phyloP scores from a whole-genome alignment of 2,888 invertebrate genomes.

The Hedya salicella region DNA sequence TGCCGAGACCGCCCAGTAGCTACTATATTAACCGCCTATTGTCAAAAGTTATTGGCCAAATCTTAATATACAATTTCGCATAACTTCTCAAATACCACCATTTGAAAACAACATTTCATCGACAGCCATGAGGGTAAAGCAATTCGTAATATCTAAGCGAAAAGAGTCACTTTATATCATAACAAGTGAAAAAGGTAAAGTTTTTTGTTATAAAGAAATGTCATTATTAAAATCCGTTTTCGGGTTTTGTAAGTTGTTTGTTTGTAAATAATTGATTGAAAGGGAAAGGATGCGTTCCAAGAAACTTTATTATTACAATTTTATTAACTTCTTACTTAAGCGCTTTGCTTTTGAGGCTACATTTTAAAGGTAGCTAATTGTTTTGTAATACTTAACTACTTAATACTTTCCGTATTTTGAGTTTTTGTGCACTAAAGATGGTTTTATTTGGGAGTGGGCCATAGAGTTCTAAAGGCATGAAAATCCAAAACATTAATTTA shows the following conservation, averaged over 20 bases:
- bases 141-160: neutral
- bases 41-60: constrained; percentile 72
- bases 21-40: constrained; percentile 63
- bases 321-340: constrained; percentile 24
- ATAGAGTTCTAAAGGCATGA: too few relatives aligned
- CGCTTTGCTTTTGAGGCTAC: neutral
- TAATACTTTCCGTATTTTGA: neutral
- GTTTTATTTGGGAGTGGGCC: too few relatives aligned
- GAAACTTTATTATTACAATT: constrained; percentile 40
- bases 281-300: constrained; percentile 45
- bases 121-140: neutral
- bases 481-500: too few relatives aligned
- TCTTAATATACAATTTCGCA: constrained; percentile 63
- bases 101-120: neutral
- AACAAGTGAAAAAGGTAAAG: constrained; percentile 30
- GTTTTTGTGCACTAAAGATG: too few relatives aligned
- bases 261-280: constrained; percentile 54
- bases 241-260: constrained; percentile 60
- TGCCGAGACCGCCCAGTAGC: constrained; percentile 76
- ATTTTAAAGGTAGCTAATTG: neutral
- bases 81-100: constrained; percentile 25
- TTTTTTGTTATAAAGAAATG: constrained; percentile 65
- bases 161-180: neutral
- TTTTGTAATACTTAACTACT: neutral
- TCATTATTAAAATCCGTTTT: constrained; percentile 74